These are phyloP conservation scores for Sebastes variabilis DNA, from an alignment of 2,797 vertebrate genomes.

Conservation along the genomic window DNA sequence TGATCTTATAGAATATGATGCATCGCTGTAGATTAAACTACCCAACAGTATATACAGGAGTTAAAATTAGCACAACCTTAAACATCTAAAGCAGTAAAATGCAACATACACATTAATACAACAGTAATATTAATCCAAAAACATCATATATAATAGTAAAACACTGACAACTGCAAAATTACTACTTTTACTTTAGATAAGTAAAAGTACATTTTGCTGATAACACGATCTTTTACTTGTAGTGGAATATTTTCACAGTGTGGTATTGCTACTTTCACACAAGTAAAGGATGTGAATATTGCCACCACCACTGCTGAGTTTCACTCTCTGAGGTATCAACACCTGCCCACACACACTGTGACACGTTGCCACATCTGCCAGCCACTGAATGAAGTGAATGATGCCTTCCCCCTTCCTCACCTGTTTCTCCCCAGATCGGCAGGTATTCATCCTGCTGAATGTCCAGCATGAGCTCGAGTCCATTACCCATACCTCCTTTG, in stretches of 20 bases:
- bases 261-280: too few relatives aligned
- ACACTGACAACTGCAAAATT: background rate
- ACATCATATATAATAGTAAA: background rate
- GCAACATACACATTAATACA: background rate
- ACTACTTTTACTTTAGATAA: background rate
- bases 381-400: background rate
- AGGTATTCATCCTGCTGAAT: slow-evolving; percentile 98
- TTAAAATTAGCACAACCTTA: background rate
- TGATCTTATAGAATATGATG: background rate
- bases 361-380: background rate
- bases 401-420: slow-evolving; percentile 69
- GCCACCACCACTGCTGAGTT: background rate
- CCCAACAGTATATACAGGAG: background rate
- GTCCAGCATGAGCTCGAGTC: slow-evolving; percentile 98
- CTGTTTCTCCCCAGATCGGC: slow-evolving; percentile 97
- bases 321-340: background rate
- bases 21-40: background rate
- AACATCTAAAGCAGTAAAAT: background rate
- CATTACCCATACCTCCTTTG: slow-evolving; percentile 97
- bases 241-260: background rate
- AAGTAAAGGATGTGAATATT: background rate
- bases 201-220: background rate
- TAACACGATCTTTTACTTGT: background rate
- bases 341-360: background rate
- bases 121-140: background rate